A percentile compares a stretch with the other conserved stretches of the same genome.
Conservation (phyloP, 2,797 vertebrate species). For the Urophycis tenuis region DNA sequence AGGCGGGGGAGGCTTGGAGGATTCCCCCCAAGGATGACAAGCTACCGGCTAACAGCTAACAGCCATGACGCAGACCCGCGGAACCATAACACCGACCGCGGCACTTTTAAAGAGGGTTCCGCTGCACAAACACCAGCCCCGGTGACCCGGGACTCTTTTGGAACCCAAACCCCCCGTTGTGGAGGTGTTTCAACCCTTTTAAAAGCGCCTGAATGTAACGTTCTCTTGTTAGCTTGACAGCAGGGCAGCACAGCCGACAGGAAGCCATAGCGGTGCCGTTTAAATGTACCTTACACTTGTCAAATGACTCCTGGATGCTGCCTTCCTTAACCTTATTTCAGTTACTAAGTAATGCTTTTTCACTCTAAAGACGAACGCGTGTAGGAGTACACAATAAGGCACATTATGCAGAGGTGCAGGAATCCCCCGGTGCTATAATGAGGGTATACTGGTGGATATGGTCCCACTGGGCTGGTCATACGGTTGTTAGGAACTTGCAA, state of each 20-base stretch:
- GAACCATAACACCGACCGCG: slow-evolving; percentile 27
- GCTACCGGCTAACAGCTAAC: slow-evolving; percentile 25
- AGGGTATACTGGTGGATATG: slow-evolving; percentile 36
- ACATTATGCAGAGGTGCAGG: background rate
- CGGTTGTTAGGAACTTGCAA: slow-evolving; percentile 33
- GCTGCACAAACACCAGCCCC: background rate
- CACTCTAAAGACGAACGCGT: background rate
- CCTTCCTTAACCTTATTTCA: background rate
- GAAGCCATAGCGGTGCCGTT: slow-evolving; percentile 65
- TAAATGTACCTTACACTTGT: slow-evolving; percentile 14
- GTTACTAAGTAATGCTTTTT: background rate
- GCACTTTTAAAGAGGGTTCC: slow-evolving; percentile 39
- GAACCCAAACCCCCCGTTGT: slow-evolving; percentile 30
- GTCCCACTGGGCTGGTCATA: slow-evolving; percentile 18
- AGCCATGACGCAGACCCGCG: slow-evolving; percentile 48
- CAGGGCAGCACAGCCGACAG: slow-evolving; percentile 55
- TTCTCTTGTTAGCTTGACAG: slow-evolving; percentile 28
- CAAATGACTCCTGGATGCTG: background rate
- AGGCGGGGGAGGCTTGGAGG: slow-evolving; percentile 73
- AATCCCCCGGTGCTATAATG: background rate
- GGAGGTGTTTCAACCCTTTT: slow-evolving; percentile 45
- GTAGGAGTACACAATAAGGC: background rate
- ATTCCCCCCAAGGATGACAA: slow-evolving; percentile 70
- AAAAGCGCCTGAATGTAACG: slow-evolving; percentile 36
- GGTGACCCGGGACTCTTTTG: background rate